Conservation (phyloP, 2,113 vertebrate species). For the Hystrix cristata region DNA sequence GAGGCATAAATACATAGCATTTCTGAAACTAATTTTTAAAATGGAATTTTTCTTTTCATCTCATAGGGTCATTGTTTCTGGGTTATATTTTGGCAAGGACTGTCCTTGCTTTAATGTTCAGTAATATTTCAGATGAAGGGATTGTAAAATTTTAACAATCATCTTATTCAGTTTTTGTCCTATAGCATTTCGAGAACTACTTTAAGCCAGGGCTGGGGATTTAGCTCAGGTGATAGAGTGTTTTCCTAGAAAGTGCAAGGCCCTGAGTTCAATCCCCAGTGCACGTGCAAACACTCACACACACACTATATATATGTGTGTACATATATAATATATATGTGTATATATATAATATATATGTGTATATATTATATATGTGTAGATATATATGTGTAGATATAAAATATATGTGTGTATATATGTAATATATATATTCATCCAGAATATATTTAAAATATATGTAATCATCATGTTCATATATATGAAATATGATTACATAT, state of each 20-base stretch:
- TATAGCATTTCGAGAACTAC: neutral
- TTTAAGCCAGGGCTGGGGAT: neutral
- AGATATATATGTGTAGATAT: too few relatives aligned
- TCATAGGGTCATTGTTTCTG: neutral
- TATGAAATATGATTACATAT: neutral
- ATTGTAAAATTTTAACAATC: neutral
- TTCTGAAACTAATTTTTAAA: constrained; percentile 40
- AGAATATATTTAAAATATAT: neutral
- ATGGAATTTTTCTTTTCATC: neutral
- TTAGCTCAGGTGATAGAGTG: too few relatives aligned
- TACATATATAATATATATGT: too few relatives aligned
- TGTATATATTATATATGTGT: too few relatives aligned
- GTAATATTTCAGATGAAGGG: neutral
- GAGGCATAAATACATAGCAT: neutral
- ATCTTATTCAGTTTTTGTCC: neutral
- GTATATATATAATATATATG: too few relatives aligned
- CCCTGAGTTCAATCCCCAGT: too few relatives aligned
- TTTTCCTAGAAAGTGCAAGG: too few relatives aligned
- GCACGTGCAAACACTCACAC: too few relatives aligned
- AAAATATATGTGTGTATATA: too few relatives aligned
- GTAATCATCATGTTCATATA: neutral
- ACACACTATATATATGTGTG: too few relatives aligned
- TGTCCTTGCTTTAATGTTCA: neutral
- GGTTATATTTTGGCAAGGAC: neutral
- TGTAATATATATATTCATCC: neutral